phyloP scores from a whole-genome alignment of 2,888 invertebrate genomes.

The Lutraria lutraria region DNA sequence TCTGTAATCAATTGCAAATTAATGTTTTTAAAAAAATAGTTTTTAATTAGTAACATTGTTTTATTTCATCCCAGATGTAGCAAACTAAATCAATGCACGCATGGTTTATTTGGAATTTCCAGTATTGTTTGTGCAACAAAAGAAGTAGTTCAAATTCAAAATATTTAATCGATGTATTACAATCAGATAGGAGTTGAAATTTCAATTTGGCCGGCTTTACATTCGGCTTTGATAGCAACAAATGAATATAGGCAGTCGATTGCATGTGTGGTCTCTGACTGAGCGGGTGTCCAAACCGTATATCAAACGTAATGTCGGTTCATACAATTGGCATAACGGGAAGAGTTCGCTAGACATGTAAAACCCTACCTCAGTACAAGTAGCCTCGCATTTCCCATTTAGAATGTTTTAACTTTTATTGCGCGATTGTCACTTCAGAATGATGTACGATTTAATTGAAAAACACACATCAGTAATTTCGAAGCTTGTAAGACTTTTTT shows the following conservation, averaged over 20 bases:
- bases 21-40: background rate
- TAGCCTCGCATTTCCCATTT: slow-evolving; percentile 46
- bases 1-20: too few species aligned
- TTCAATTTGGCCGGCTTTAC: background rate
- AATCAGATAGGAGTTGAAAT: background rate
- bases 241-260: background rate
- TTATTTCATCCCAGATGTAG: background rate
- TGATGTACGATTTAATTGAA: slow-evolving; percentile 51
- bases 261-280: slow-evolving; percentile 57
- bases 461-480: slow-evolving; percentile 18
- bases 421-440: slow-evolving; percentile 33
- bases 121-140: too few species aligned
- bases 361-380: slow-evolving; percentile 33
- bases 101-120: too few species aligned
- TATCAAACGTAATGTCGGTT: slow-evolving; percentile 34
- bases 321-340: slow-evolving; percentile 43
- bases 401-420: slow-evolving; percentile 30
- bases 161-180: background rate
- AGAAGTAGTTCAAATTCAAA: too few species aligned
- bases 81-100: too few species aligned
- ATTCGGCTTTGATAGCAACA: slow-evolving; percentile 11
- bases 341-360: slow-evolving; percentile 21
- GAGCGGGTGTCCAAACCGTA: slow-evolving; percentile 54
- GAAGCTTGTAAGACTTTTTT: background rate
- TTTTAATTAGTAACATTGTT: background rate